Conservation (phyloP, 2,888 invertebrate species). For the Byasa hedistus region DNA sequence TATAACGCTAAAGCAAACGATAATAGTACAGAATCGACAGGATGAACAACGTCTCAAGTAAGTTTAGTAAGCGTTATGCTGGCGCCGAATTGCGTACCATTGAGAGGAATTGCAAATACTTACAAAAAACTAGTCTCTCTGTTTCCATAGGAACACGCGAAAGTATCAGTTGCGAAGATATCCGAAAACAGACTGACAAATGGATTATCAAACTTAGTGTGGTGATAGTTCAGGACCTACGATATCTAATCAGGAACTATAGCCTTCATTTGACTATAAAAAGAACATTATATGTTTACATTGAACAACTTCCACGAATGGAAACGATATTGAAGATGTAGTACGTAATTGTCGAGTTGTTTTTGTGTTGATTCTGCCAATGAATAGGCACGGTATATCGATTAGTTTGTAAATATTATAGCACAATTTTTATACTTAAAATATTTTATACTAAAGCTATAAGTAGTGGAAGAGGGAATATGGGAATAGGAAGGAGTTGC, state of each 20-base stretch:
- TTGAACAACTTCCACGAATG: conserved; percentile 44
- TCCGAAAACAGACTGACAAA: conserved; percentile 65
- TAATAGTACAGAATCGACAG: conserved; percentile 74
- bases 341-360: conserved; percentile 4
- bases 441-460: conserved; percentile 77
- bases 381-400: conserved; percentile 53
- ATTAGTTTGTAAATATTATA: conserved; percentile 55
- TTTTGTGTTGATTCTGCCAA: conserved; percentile 57
- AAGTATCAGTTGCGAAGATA: conserved; percentile 58
- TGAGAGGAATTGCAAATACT: conserved; percentile 68
- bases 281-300: conserved; percentile 43
- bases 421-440: conserved; percentile 59
- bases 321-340: conserved; percentile 33
- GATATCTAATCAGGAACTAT: conserved; percentile 49
- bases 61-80: conserved; percentile 73
- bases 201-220: conserved; percentile 50
- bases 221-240: conserved; percentile 18
- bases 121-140: conserved; percentile 73
- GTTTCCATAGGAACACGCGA: conserved; percentile 60
- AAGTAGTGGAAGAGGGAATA: conserved; percentile 69
- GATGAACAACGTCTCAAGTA: conserved; percentile 72
- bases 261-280: conserved; percentile 52
- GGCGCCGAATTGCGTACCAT: conserved; percentile 68
- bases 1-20: conserved; percentile 78
- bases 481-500: conserved; percentile 52